A percentile compares a stretch with the other conserved stretches of the same genome.
Conservation (phyloP, 2,113 vertebrate genomes). For the Numenius arquata region DNA sequence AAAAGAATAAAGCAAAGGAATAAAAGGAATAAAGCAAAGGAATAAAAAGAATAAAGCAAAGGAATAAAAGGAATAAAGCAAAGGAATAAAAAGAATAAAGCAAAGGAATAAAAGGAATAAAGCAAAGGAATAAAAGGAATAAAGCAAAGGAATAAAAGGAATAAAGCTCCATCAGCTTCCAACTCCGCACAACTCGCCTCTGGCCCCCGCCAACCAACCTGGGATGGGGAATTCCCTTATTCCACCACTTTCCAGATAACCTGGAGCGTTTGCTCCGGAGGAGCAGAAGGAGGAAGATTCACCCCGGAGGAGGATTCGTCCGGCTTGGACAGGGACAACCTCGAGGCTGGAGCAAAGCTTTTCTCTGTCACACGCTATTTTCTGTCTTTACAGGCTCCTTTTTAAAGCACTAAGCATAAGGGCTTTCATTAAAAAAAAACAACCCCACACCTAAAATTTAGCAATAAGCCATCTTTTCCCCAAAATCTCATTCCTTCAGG, state of each 20-base stretch:
- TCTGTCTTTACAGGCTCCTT: background rate
- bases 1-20: background rate
- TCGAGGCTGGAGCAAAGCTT: background rate
- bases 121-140: background rate
- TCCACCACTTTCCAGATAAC: background rate
- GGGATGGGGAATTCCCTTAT: background rate
- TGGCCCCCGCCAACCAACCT: background rate
- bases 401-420: too few species aligned
- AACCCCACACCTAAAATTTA: background rate
- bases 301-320: too few species aligned
- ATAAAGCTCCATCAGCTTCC: background rate
- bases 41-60: background rate
- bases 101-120: too few species aligned
- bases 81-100: too few species aligned
- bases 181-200: background rate
- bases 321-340: background rate
- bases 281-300: background rate
- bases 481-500: accelerated
- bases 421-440: background rate
- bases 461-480: background rate
- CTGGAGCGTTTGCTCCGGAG: background rate
- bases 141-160: background rate
- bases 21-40: too few species aligned
- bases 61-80: background rate
- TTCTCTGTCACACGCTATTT: background rate